A percentile compares a stretch with the other conserved stretches of the same genome.
phyloP scores from a whole-genome alignment of 2,113 vertebrate genomes.

The Myxocyprinus asiaticus region DNA sequence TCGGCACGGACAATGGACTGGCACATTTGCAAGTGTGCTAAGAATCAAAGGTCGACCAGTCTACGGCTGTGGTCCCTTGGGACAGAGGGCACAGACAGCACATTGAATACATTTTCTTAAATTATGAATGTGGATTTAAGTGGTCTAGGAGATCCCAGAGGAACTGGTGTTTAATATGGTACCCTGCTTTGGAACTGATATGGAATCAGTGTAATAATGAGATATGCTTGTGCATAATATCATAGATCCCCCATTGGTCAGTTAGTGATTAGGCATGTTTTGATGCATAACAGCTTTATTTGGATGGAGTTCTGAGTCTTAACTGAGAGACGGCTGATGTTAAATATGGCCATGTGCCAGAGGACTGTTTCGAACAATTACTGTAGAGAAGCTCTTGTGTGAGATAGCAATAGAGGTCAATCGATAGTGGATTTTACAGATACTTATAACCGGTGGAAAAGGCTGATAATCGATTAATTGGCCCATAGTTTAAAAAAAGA shows the following conservation, averaged over 20 bases:
- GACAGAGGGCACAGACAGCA: constrained; percentile 25
- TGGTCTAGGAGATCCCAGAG: constrained; percentile 36
- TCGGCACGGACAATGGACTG: constrained; percentile 38
- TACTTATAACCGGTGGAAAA: no score
- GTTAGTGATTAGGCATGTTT: not conserved
- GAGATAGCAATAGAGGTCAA: not conserved
- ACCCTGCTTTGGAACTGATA: constrained; percentile 7
- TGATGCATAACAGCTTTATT: not conserved
- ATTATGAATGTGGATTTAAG: constrained; percentile 53
- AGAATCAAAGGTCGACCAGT: constrained; percentile 44
- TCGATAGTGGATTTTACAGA: no score
- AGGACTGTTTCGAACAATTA: not conserved
- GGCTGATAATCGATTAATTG: no score
- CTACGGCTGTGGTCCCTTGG: constrained; percentile 41
- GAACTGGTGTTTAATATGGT: constrained; percentile 35
- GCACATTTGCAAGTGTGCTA: constrained; percentile 43
- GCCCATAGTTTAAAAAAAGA: no score
- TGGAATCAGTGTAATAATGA: constrained; percentile 14
- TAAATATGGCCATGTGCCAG: constrained; percentile 2
- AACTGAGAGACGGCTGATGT: not conserved
- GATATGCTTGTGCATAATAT: constrained; percentile 26
- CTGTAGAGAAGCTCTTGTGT: not conserved
- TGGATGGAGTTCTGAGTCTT: not conserved
- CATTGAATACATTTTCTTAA: constrained; percentile 45
- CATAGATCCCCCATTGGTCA: not conserved